Percentiles rank a stretch among this genome's conserved stretches.
Conservation (phyloP, 2,113 vertebrate species). For the Sciurus niger region DNA sequence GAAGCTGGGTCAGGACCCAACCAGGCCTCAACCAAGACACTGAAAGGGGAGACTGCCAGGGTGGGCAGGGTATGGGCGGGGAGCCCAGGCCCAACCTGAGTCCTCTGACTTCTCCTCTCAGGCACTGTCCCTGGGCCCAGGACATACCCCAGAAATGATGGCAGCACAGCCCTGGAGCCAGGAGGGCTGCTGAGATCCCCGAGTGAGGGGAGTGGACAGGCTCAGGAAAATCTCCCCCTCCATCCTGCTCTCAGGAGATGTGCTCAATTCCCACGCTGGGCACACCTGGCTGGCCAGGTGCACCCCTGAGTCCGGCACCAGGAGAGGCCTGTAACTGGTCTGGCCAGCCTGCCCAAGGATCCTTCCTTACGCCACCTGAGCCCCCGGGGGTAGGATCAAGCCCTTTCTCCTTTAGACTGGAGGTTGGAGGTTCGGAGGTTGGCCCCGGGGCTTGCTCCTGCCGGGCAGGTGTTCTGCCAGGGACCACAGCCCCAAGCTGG, state of each 20-base stretch:
- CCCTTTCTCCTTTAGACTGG: too few species aligned
- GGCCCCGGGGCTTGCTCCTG: not conserved
- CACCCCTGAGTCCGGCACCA: not conserved
- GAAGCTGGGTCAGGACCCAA: not conserved
- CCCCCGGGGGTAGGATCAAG: not conserved
- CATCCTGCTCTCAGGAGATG: not conserved
- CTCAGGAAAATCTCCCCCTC: not conserved
- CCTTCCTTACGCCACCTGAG: not conserved
- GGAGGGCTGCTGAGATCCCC: not conserved
- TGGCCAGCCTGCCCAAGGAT: not conserved
- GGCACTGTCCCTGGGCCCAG: not conserved
- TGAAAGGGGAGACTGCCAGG: not conserved
- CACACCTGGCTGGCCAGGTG: not conserved
- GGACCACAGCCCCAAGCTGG: not conserved
- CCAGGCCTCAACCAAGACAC: not conserved
- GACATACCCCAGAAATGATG: not conserved
- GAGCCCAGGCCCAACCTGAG: not conserved
- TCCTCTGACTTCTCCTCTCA: not conserved
- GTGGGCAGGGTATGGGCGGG: not conserved
- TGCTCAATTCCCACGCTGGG: fast-evolving
- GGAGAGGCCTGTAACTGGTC: not conserved
- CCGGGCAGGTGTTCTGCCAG: not conserved
- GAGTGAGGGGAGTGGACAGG: too few species aligned
- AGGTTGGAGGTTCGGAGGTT: not conserved
- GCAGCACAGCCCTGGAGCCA: not conserved